These are phyloP conservation scores for Julus scandinavius DNA, from an alignment of 2,888 invertebrate genomes.

Conservation along the genomic window DNA sequence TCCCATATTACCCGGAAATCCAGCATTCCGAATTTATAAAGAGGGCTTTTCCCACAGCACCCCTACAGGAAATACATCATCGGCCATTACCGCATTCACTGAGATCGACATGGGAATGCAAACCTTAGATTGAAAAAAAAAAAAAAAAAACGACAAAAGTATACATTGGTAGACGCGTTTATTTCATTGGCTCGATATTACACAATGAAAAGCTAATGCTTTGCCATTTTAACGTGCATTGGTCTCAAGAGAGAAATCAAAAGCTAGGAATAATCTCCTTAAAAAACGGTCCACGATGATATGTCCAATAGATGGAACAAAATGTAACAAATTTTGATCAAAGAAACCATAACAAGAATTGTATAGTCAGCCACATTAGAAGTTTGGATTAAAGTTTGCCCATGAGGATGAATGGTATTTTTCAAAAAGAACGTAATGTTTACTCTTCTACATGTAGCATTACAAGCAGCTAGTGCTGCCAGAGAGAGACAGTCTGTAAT, in stretches of 20 bases:
- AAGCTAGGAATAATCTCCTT: neutral
- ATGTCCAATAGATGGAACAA: neutral
- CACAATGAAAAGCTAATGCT: slow-evolving; percentile 38
- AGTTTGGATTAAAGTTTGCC: too few relatives aligned
- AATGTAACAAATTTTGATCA: neutral
- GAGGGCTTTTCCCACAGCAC: slow-evolving; percentile 5
- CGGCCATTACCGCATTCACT: slow-evolving; percentile 46
- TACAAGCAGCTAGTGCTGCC: too few relatives aligned
- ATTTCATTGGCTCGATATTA: slow-evolving; percentile 6
- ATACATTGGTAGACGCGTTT: slow-evolving; percentile 13
- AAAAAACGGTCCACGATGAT: neutral
- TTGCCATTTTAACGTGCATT: neutral
- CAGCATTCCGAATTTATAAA: slow-evolving; percentile 42
- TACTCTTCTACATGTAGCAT: too few relatives aligned
- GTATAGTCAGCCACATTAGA: too few relatives aligned
- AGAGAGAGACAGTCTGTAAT: too few relatives aligned
- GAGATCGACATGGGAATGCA: slow-evolving; percentile 17
- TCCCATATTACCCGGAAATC: slow-evolving; percentile 7
- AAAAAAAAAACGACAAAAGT: neutral
- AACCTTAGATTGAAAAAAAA: slow-evolving; percentile 17
- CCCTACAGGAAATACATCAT: slow-evolving; percentile 5
- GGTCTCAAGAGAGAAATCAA: neutral
- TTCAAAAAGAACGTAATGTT: too few relatives aligned
- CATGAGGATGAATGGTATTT: too few relatives aligned
- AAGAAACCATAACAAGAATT: neutral